Evolutionary conservation across 2,797 vertebrate genomes (phyloP).

Genomic region (Amblyopsis hoosieri): DNA sequence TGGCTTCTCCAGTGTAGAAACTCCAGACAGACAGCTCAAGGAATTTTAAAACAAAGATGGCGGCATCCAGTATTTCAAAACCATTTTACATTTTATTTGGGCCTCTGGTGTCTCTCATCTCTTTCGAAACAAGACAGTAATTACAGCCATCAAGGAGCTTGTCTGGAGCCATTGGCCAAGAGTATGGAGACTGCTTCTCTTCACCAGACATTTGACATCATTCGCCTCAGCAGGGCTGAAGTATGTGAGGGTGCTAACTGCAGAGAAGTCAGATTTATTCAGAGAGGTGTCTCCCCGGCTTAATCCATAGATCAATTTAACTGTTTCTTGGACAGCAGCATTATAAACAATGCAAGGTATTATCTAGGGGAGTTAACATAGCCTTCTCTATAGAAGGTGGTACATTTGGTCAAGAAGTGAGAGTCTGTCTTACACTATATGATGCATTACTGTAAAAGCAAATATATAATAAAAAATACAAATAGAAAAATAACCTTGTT

Average conservation of each 20-base stretch:
- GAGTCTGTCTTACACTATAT: neutral
- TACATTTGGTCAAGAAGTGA: slow-evolving; percentile 29
- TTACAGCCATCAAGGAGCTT: slow-evolving; percentile 96
- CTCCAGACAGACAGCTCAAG: slow-evolving; percentile 84
- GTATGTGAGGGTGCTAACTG: slow-evolving; percentile 90
- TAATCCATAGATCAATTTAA: slow-evolving; percentile 84
- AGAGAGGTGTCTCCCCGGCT: slow-evolving; percentile 60
- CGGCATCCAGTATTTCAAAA: slow-evolving; percentile 97
- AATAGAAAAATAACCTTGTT: too few relatives aligned
- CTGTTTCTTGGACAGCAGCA: slow-evolving; percentile 80
- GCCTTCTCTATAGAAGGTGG: slow-evolving; percentile 17
- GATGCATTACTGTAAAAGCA: too few relatives aligned
- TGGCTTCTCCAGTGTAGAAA: slow-evolving; percentile 7
- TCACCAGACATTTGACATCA: slow-evolving; percentile 86
- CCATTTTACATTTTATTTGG: slow-evolving; percentile 97
- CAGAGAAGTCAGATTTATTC: slow-evolving; percentile 83
- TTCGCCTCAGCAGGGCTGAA: slow-evolving; percentile 92
- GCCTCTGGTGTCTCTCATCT: slow-evolving; percentile 93
- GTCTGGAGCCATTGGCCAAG: slow-evolving; percentile 83
- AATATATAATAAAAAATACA: too few relatives aligned
- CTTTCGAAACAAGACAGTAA: slow-evolving; percentile 94
- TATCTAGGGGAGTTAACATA: slow-evolving; percentile 55
- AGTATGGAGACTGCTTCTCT: slow-evolving; percentile 83
- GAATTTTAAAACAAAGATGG: slow-evolving; percentile 93
- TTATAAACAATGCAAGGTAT: slow-evolving; percentile 80